Conservation (phyloP, 1,140 invertebrate species). For the Caenorhabditis tropicalis region DNA sequence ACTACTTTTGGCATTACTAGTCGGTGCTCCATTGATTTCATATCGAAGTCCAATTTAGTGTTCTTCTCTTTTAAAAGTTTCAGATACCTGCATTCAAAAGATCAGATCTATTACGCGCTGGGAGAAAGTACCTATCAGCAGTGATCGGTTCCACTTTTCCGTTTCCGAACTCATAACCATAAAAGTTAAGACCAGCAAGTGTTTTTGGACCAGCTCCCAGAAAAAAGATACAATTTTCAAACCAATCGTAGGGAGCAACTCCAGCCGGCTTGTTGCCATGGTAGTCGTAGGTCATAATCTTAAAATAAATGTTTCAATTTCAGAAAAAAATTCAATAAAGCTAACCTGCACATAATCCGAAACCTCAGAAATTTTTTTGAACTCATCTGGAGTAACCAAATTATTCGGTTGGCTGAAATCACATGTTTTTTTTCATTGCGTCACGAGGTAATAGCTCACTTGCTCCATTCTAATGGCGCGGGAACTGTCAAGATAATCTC, state of each 20-base stretch:
- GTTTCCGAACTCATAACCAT: constrained; percentile 51
- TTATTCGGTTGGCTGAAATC: constrained; percentile 58
- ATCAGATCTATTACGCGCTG: not conserved
- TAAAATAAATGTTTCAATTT: not conserved
- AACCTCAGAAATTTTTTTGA: constrained; percentile 46
- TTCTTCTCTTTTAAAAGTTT: constrained; percentile 52
- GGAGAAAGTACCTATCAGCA: not conserved
- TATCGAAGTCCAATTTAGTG: constrained; percentile 54
- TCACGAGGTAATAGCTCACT: too few species aligned
- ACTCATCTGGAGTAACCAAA: constrained; percentile 45
- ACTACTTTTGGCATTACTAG: not conserved
- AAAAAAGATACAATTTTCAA: constrained; percentile 13
- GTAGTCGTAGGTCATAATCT: constrained; percentile 67
- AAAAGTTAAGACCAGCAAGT: constrained; percentile 58
- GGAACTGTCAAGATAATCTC: constrained; percentile 58
- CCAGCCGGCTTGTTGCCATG: constrained; percentile 28
- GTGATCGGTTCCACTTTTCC: constrained; percentile 5
- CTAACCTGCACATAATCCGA: constrained; percentile 43
- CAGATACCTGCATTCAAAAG: constrained; percentile 1
- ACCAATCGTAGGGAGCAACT: constrained; percentile 44
- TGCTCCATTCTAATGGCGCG: constrained; percentile 53
- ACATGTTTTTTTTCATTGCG: too few species aligned
- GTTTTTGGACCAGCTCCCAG: not conserved
- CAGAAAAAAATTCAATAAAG: not conserved
- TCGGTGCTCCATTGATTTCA: constrained; percentile 48